Percentiles rank a stretch among this genome's conserved stretches.
phyloP scores from a whole-genome alignment of 2,888 invertebrate species.

The Aleiodes leptofemur region DNA sequence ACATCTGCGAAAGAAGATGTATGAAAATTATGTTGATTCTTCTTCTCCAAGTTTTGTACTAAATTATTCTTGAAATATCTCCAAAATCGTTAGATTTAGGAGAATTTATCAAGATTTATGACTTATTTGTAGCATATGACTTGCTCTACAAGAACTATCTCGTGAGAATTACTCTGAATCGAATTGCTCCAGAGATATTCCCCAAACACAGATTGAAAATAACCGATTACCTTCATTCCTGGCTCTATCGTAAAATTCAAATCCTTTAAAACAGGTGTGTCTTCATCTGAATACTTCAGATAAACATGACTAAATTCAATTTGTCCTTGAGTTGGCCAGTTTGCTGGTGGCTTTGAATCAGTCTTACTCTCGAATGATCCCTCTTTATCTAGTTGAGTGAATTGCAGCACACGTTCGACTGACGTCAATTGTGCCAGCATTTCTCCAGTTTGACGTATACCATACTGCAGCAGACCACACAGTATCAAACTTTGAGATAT shows the following conservation, averaged over 20 bases:
- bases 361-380: conserved; percentile 80
- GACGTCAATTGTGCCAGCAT: conserved; percentile 86
- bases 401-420: conserved; percentile 89
- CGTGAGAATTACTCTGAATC: no score
- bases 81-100: no score
- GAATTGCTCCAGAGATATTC: no score
- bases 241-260: conserved; percentile 82
- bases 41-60: no score
- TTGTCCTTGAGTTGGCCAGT: conserved; percentile 84
- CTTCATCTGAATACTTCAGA: conserved; percentile 80
- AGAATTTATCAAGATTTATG: no score
- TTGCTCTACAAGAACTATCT: no score
- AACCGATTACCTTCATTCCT: conserved; percentile 80
- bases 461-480: conserved; percentile 89
- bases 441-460: conserved; percentile 87
- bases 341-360: conserved; percentile 77
- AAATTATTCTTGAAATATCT: no score
- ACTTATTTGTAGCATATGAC: no score
- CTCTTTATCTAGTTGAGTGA: conserved; percentile 85
- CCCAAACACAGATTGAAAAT: no score
- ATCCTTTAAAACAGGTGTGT: conserved; percentile 84
- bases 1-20: no score
- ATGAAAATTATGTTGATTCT: no score
- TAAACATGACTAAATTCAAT: conserved; percentile 80
- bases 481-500: conserved; percentile 84